Evolutionary conservation across 2,888 invertebrate genomes (phyloP).

Genomic region (Monoplex corrugatus): DNA sequence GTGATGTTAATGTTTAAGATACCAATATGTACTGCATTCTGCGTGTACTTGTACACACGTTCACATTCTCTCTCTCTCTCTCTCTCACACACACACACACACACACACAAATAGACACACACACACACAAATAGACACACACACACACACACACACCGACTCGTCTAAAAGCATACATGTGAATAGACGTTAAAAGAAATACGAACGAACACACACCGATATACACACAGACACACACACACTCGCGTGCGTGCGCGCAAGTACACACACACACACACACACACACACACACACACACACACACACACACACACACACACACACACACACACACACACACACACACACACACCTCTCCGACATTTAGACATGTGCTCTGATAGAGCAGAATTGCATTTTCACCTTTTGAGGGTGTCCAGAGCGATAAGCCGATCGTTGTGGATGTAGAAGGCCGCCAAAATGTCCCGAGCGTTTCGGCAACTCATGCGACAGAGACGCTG

Average conservation of each 20-base stretch:
- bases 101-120: too few species aligned
- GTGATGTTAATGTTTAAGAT: too few species aligned
- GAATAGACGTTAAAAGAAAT: too few species aligned
- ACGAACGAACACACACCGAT: too few species aligned
- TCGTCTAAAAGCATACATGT: too few species aligned
- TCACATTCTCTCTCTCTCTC: too few species aligned
- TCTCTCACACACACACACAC: too few species aligned
- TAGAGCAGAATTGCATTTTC: background rate
- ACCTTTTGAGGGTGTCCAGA: slow-evolving; percentile 80
- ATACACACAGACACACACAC: background rate
- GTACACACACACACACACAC: background rate
- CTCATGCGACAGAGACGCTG: slow-evolving; percentile 80
- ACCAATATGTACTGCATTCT: too few species aligned
- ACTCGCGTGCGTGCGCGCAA: background rate
- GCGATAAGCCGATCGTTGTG: slow-evolving; percentile 80
- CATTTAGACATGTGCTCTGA: background rate
- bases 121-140: too few species aligned
- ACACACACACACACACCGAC: background rate
- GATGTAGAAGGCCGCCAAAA: slow-evolving; percentile 77
- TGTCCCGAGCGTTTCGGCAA: slow-evolving; percentile 78
- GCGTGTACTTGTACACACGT: too few species aligned
- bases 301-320: slow-evolving; percentile 17
- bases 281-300: slow-evolving; percentile 30
- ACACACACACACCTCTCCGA: background rate
- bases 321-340: background rate